Base-by-base conservation (phyloP, 1,140 invertebrate species). In the Metaphire vulgaris region DNA sequence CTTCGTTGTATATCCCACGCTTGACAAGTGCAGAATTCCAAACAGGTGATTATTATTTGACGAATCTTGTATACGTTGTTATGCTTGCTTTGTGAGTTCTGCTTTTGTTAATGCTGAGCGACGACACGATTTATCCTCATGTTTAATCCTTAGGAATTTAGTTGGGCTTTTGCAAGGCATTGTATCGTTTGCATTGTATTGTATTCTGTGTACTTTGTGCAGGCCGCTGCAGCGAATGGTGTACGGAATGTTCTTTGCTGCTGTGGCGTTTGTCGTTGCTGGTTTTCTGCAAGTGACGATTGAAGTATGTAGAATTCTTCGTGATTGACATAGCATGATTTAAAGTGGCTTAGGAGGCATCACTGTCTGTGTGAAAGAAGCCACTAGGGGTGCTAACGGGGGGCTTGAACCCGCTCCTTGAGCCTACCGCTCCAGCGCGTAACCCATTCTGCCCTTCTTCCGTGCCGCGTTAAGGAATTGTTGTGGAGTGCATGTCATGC, bases 211-310 rank as follows among this genome's bases (percentile, higher is more conserved):
- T 69, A 28, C 21, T 76, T 68, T 69, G 69, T 83, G 81, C 75
- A 88, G 86, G 56, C 92, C 92, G 0, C 83, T 96, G 31, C 91
- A 93, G 78, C 90, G 92, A 83, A 90, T 97, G 78, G 89, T 89
- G 0, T 87, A 89, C 70, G 96, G 97, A 32, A 95, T 95, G 73
- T 79, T 95, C 21, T 84, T 99, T 1, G 93, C 93, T 14, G 91
- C 90, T 2, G 33, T 91, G 1, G 90, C 96, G 0, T 99, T 99
- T 84, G 83, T 93, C n/a, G 88, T 95, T 41, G 95, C 96, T 26
- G 95, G 90, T 29, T 81, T 94, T 34, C 88, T 98, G 1, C 93
- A 98, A 87, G 80, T 93, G 0, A 84, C 90, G 81, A 86, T 97
- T 32, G 90, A 96, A 76, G 85, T 86, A 78, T 78, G 80, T 77